Evolutionary conservation across 2,113 vertebrate genomes (phyloP).

Genomic region (Oenanthe melanoleuca): DNA sequence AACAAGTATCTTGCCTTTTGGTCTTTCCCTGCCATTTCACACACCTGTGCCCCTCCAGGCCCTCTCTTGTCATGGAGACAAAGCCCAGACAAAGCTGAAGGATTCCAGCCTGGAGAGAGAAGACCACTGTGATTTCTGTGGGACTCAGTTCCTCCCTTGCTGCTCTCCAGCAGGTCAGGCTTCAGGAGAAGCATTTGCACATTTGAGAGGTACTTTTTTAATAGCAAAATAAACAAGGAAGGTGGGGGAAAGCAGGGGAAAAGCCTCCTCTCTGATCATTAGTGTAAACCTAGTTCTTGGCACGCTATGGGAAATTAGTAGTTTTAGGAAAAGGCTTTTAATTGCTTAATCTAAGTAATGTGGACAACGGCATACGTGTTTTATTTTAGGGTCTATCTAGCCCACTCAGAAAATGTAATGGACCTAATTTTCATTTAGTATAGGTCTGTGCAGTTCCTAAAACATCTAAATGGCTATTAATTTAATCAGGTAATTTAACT

Average conservation of each 20-base stretch:
- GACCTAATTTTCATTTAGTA: slow-evolving; percentile 87
- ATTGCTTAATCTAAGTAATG: slow-evolving; percentile 83
- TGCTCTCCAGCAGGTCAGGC: not conserved
- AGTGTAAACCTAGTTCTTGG: slow-evolving; percentile 63
- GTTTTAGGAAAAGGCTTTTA: slow-evolving; percentile 81
- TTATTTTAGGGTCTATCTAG: slow-evolving; percentile 85
- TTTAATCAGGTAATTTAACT: slow-evolving; percentile 98
- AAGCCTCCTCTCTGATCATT: slow-evolving; percentile 46
- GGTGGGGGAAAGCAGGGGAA: not conserved
- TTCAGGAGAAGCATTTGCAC: not conserved
- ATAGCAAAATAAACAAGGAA: slow-evolving; percentile 52
- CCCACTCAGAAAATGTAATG: slow-evolving; percentile 83
- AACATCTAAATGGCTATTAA: slow-evolving; percentile 97
- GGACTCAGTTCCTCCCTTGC: not conserved
- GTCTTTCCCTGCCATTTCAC: not conserved
- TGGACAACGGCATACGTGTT: slow-evolving; percentile 81
- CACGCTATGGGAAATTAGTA: slow-evolving; percentile 75
- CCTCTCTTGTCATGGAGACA: not conserved
- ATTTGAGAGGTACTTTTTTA: not conserved
- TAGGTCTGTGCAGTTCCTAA: slow-evolving; percentile 90
- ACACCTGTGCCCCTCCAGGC: not conserved
- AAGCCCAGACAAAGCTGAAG: not conserved
- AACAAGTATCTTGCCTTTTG: not conserved
- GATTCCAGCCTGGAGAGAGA: not conserved
- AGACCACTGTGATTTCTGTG: not conserved